Conservation (phyloP, 1,140 invertebrate genomes). For the Heliconius himera region DNA sequence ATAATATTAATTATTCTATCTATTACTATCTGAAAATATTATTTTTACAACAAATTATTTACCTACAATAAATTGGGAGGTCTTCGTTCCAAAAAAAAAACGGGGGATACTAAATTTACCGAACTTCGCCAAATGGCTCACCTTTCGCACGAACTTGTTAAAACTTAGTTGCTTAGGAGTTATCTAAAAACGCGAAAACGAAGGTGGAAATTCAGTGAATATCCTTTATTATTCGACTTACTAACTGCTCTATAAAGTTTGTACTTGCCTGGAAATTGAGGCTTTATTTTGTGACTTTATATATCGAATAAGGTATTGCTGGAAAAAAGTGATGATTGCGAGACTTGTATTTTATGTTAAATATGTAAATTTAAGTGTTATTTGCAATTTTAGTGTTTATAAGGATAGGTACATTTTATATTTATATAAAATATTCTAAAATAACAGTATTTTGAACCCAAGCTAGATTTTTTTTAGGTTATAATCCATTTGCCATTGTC, state of each 20-base stretch:
- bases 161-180: slow-evolving; percentile 31
- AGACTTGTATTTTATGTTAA: not conserved
- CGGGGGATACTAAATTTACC: slow-evolving; percentile 1
- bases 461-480: too few species aligned
- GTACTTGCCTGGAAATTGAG: not conserved
- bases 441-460: too few species aligned
- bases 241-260: slow-evolving; percentile 17
- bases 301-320: not conserved
- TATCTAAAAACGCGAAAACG: slow-evolving; percentile 26
- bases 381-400: too few species aligned
- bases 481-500: too few species aligned
- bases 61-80: not conserved
- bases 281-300: slow-evolving; percentile 1
- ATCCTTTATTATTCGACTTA: slow-evolving; percentile 20
- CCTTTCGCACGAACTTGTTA: slow-evolving; percentile 33
- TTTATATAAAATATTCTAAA: too few species aligned
- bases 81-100: not conserved
- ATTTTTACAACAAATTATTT: not conserved
- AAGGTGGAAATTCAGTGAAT: slow-evolving; percentile 22
- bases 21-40: not conserved
- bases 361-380: too few species aligned
- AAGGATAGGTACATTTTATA: too few species aligned
- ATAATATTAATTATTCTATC: too few species aligned
- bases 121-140: slow-evolving; percentile 27
- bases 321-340: not conserved